These are phyloP conservation scores for Endotricha flammealis DNA, from an alignment of 2,888 invertebrate genomes.

Conservation along the genomic window DNA sequence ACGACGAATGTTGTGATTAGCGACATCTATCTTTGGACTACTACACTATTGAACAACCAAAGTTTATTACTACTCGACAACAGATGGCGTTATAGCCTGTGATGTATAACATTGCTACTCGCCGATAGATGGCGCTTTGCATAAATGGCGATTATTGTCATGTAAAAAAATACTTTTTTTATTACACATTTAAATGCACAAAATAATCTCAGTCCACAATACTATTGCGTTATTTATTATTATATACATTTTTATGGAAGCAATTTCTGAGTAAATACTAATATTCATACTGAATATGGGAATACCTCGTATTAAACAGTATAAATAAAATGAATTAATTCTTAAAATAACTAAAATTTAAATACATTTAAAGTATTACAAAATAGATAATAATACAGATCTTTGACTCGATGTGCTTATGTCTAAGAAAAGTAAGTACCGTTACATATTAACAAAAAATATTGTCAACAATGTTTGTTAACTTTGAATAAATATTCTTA, in stretches of 20 bases:
- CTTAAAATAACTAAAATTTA: constrained; percentile 55
- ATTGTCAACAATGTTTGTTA: constrained; percentile 45
- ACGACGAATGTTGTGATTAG: constrained; percentile 20
- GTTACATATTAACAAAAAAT: constrained; percentile 64
- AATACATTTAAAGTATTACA: constrained; percentile 74
- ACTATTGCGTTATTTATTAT: constrained; percentile 60
- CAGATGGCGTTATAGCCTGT: constrained; percentile 23
- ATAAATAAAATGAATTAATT: constrained; percentile 61
- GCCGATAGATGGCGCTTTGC: constrained; percentile 43
- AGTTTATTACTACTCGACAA: constrained; percentile 19
- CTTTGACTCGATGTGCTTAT: constrained; percentile 75
- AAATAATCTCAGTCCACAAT: constrained; percentile 72
- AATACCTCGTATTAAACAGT: constrained; percentile 75
- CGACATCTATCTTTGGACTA: constrained; percentile 21
- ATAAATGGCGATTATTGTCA: constrained; percentile 14
- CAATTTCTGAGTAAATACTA: constrained; percentile 51
- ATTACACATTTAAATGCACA: constrained; percentile 59
- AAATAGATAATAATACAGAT: constrained; percentile 78
- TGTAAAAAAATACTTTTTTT: constrained; percentile 34
- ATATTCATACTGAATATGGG: constrained; percentile 64
- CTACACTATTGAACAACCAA: constrained; percentile 12
- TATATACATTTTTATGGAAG: constrained; percentile 54
- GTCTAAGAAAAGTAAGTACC: constrained; percentile 62
- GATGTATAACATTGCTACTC: constrained; percentile 24
- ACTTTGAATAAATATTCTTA: constrained; percentile 73